Conservation (phyloP, 2,113 vertebrate genomes). For the Vidua macroura region DNA sequence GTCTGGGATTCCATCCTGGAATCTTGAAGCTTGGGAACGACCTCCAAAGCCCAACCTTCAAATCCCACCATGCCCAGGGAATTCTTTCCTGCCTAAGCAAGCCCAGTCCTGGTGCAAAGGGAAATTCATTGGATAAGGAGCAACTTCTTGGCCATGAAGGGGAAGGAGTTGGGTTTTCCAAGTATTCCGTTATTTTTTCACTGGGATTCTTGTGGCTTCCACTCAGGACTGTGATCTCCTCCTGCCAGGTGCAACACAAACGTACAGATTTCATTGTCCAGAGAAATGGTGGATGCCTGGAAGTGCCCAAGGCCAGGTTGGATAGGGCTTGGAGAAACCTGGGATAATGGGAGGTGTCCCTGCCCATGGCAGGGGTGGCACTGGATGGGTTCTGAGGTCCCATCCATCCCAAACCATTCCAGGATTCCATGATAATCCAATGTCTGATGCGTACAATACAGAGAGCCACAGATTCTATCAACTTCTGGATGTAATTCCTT, state of each 20-base stretch:
- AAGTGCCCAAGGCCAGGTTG: neutral
- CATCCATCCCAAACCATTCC: neutral
- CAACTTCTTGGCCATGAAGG: neutral
- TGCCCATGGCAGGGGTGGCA: neutral
- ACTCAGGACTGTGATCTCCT: neutral
- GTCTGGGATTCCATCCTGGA: neutral
- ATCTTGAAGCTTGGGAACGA: neutral
- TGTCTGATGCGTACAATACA: neutral
- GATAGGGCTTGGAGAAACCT: neutral
- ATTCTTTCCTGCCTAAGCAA: neutral
- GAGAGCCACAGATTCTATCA: neutral
- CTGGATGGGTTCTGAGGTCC: neutral
- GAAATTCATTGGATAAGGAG: neutral
- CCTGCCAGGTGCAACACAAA: no score
- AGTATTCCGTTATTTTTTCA: neutral
- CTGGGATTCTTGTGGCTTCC: neutral
- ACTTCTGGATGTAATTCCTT: neutral
- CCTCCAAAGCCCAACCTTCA: neutral
- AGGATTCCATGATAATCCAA: neutral
- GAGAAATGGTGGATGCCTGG: neutral
- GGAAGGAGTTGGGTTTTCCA: neutral
- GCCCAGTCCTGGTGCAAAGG: neutral
- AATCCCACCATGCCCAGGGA: neutral
- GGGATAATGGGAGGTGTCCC: neutral
- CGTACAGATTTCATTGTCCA: no score